These are phyloP conservation scores for Augochlora pura DNA, from an alignment of 1,140 invertebrate genomes.

Conservation along the genomic window DNA sequence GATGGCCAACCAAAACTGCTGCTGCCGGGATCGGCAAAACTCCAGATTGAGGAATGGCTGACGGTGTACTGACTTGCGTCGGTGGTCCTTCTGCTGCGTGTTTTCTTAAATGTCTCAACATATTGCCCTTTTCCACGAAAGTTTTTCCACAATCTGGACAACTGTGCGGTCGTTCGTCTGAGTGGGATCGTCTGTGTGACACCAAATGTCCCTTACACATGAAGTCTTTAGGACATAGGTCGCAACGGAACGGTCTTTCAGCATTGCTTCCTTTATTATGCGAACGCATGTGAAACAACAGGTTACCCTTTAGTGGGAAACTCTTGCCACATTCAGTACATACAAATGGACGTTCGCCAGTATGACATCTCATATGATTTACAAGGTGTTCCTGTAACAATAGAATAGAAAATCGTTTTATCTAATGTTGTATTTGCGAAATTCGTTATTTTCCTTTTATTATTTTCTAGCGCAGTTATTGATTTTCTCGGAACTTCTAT, in stretches of 20 bases:
- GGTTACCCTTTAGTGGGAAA: conserved; percentile 93
- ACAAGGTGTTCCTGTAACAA: conserved; percentile 84
- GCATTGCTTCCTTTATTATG: conserved; percentile 93
- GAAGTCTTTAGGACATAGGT: conserved; percentile 98
- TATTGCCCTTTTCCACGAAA: conserved; percentile 89
- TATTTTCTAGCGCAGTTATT: no score
- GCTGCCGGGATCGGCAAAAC: conserved; percentile 70
- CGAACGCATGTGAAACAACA: conserved; percentile 97
- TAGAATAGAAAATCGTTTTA: background rate
- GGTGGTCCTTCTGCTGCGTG: conserved; percentile 79
- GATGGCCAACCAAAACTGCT: conserved; percentile 77
- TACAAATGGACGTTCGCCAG: conserved; percentile 90
- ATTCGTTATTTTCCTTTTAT: no score
- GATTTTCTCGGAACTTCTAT: no score
- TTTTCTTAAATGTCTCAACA: conserved; percentile 83
- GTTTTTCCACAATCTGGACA: conserved; percentile 89
- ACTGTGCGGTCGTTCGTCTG: conserved; percentile 90
- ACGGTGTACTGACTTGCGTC: conserved; percentile 75
- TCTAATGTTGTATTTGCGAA: no score
- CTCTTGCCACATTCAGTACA: conserved; percentile 92
- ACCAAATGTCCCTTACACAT: conserved; percentile 97
- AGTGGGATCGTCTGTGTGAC: conserved; percentile 93
- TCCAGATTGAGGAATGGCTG: conserved; percentile 73
- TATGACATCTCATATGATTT: conserved; percentile 91
- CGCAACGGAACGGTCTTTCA: conserved; percentile 95